Percentiles rank a stretch among this genome's conserved stretches.
Conservation (phyloP, 2,113 vertebrate species). For the Ophiodon elongatus region DNA sequence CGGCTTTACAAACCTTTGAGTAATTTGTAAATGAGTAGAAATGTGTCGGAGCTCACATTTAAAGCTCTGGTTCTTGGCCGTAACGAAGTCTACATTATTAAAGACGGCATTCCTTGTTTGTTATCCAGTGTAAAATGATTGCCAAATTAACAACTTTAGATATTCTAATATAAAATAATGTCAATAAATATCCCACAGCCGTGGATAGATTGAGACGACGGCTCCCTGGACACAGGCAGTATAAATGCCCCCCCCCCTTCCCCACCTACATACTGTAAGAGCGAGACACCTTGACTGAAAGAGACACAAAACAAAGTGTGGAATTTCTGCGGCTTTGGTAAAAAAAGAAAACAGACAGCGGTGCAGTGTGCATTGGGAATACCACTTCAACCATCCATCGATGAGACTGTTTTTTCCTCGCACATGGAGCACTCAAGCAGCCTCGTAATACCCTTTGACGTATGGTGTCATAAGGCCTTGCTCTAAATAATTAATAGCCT, state of each 20-base stretch:
- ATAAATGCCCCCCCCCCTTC: background rate
- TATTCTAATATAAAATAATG: background rate
- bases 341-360: background rate
- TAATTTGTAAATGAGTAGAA: background rate
- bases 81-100: background rate
- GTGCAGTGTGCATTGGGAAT: slow-evolving; percentile 3
- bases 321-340: background rate
- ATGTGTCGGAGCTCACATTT: background rate
- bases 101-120: background rate
- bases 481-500: slow-evolving; percentile 67
- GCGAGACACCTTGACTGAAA: background rate
- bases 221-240: background rate
- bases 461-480: slow-evolving; percentile 46
- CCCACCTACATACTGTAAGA: background rate
- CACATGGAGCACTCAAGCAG: slow-evolving; percentile 9
- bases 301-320: background rate
- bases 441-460: slow-evolving; percentile 41
- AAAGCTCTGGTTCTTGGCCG: background rate
- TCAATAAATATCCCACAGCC: background rate
- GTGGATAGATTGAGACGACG: background rate
- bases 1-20: background rate
- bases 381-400: background rate
- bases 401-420: slow-evolving; percentile 7
- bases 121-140: background rate
- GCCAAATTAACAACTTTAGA: background rate